A percentile compares a stretch with the other conserved stretches of the same genome.
phyloP scores from a whole-genome alignment of 2,113 vertebrate species.

The Sciurus niger region DNA sequence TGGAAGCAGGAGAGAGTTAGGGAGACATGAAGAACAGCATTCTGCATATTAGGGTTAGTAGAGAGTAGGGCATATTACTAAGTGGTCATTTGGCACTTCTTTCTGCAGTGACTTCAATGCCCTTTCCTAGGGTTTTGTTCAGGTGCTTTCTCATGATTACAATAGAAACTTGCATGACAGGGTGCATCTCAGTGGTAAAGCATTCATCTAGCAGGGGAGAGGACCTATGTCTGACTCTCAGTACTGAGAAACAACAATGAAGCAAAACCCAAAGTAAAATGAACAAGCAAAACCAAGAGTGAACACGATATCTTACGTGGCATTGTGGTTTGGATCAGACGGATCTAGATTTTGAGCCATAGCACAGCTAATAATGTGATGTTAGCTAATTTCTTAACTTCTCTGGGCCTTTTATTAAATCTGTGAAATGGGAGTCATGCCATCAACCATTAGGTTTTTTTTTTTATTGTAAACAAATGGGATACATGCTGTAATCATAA shows the following conservation, averaged over 20 bases:
- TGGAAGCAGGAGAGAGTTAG: slow-evolving; percentile 41
- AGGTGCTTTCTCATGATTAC: too few relatives aligned
- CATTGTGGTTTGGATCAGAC: background rate
- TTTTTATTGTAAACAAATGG: too few relatives aligned
- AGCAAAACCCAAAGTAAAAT: background rate
- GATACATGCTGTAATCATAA: too few relatives aligned
- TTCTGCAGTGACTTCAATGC: background rate
- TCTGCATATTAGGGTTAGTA: background rate
- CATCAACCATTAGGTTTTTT: background rate
- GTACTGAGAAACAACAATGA: background rate
- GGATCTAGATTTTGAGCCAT: background rate
- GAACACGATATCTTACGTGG: background rate
- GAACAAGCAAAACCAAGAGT: background rate
- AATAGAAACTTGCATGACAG: background rate
- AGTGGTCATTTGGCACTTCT: background rate
- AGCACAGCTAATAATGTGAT: too few relatives aligned
- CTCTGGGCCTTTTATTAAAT: background rate
- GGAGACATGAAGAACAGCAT: background rate
- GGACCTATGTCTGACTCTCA: background rate
- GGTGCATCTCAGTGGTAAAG: background rate
- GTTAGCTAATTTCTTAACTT: background rate
- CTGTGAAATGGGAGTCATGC: background rate
- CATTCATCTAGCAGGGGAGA: background rate
- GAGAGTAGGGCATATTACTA: background rate
- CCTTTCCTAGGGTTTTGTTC: background rate